Evolutionary conservation across 1,140 invertebrate species (phyloP).

Genomic region (Trichoplusia ni): DNA sequence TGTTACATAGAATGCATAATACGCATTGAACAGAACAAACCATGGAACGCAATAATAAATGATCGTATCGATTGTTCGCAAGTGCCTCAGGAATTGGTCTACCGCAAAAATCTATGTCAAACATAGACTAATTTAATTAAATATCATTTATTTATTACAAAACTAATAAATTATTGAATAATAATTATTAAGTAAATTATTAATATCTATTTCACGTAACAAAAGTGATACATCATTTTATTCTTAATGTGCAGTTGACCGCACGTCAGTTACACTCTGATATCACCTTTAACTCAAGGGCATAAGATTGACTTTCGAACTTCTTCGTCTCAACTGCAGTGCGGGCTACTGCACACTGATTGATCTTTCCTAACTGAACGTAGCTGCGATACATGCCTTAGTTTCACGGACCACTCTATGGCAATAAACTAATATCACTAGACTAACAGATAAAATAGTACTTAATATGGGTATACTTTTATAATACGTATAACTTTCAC

Average conservation of each 20-base stretch:
- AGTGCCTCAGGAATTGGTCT: constrained; percentile 42
- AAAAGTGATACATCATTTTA: constrained; percentile 4
- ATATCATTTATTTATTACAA: constrained; percentile 35
- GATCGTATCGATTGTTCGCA: constrained; percentile 25
- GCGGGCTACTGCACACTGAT: no score
- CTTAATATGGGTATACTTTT: constrained; percentile 13
- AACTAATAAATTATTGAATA: constrained; percentile 39
- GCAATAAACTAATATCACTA: constrained; percentile 33
- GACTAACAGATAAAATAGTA: constrained; percentile 21
- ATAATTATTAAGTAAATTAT: constrained; percentile 23
- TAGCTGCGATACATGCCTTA: constrained; percentile 43
- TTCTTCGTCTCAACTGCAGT: no score
- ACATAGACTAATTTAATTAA: constrained; percentile 41
- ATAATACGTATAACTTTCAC: constrained; percentile 1
- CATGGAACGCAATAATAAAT: constrained; percentile 14
- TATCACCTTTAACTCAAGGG: no score
- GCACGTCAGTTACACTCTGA: no score
- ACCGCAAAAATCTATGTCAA: constrained; percentile 25
- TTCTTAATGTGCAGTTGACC: neutral
- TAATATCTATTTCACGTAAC: neutral
- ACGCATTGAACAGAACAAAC: constrained; percentile 20
- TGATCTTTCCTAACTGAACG: constrained; percentile 21
- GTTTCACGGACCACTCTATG: constrained; percentile 31
- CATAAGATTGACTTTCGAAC: no score
- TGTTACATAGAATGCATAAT: constrained; percentile 39